phyloP scores from a whole-genome alignment of 1,140 invertebrate genomes.

The Drusus annulatus region DNA sequence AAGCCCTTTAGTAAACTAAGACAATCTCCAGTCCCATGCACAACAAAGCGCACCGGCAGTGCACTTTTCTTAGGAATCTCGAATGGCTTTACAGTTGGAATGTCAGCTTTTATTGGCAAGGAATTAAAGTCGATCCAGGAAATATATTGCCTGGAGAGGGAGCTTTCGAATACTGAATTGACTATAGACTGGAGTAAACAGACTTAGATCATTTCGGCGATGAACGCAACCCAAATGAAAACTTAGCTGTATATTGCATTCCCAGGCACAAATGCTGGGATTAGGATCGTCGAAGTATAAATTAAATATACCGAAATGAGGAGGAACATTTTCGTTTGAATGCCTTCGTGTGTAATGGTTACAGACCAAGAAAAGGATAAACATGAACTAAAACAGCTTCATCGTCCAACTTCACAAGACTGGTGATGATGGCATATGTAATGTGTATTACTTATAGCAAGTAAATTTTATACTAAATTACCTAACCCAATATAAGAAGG shows the following conservation, averaged over 20 bases:
- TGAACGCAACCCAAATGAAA: slow-evolving; percentile 48
- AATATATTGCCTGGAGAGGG: slow-evolving; percentile 46
- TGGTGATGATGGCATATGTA: too few species aligned
- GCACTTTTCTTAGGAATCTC: slow-evolving; percentile 49
- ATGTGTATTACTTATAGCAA: too few species aligned
- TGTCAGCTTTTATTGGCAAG: slow-evolving; percentile 39
- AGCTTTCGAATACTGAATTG: not conserved
- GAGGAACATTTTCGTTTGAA: too few species aligned
- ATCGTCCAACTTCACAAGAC: too few species aligned
- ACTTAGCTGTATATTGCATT: slow-evolving; percentile 12
- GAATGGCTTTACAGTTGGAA: slow-evolving; percentile 43
- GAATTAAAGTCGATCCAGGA: slow-evolving; percentile 47
- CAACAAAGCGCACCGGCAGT: slow-evolving; percentile 31
- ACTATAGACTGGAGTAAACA: slow-evolving; percentile 23
- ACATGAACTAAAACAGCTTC: too few species aligned
- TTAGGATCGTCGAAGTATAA: not conserved
- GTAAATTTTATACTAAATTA: too few species aligned
- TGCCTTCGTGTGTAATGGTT: too few species aligned
- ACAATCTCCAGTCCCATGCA: not conserved
- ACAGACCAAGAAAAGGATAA: too few species aligned
- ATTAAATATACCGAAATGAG: too few species aligned
- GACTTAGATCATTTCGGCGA: not conserved
- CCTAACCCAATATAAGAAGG: too few species aligned
- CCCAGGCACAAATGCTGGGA: not conserved
- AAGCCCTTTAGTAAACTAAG: slow-evolving; percentile 8